Conservation (phyloP, 2,888 invertebrate genomes). For the Yponomeuta evonymella region DNA sequence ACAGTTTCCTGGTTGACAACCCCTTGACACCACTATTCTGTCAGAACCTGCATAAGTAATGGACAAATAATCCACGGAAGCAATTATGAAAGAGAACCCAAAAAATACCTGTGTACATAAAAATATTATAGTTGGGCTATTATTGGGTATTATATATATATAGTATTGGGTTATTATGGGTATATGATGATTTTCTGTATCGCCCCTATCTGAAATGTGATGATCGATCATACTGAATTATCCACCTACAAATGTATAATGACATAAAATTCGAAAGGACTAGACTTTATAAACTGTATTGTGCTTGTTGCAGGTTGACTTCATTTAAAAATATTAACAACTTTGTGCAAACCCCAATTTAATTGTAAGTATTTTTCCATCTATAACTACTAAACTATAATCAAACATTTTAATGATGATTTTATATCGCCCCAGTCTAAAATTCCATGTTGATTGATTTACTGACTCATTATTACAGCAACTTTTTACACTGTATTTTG, state of each 20-base stretch:
- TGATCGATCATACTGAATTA: conserved; percentile 22
- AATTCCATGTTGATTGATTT: conserved; percentile 44
- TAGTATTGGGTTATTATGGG: not conserved
- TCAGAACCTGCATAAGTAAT: too few relatives aligned
- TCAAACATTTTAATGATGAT: conserved; percentile 22
- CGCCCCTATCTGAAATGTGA: conserved; percentile 40
- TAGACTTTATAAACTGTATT: too few relatives aligned
- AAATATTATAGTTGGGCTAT: too few relatives aligned
- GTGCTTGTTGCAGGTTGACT: too few relatives aligned
- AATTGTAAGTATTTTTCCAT: not conserved
- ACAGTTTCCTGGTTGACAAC: too few relatives aligned
- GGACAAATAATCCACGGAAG: too few relatives aligned
- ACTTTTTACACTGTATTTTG: not conserved
- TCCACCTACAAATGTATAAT: not conserved
- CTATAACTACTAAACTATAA: too few relatives aligned
- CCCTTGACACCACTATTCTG: too few relatives aligned
- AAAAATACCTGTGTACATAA: too few relatives aligned
- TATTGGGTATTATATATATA: not conserved
- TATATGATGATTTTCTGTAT: conserved; percentile 36
- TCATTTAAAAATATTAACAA: too few relatives aligned
- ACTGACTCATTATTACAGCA: conserved; percentile 25
- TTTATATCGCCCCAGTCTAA: conserved; percentile 57
- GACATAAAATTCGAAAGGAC: too few relatives aligned
- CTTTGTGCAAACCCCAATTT: not conserved
- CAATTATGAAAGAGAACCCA: too few relatives aligned